A percentile compares a stretch with the other conserved stretches of the same genome.
These are phyloP conservation scores for Thysanoteuthis rhombus DNA, from an alignment of 2,888 invertebrate species.

Conservation along the genomic window DNA sequence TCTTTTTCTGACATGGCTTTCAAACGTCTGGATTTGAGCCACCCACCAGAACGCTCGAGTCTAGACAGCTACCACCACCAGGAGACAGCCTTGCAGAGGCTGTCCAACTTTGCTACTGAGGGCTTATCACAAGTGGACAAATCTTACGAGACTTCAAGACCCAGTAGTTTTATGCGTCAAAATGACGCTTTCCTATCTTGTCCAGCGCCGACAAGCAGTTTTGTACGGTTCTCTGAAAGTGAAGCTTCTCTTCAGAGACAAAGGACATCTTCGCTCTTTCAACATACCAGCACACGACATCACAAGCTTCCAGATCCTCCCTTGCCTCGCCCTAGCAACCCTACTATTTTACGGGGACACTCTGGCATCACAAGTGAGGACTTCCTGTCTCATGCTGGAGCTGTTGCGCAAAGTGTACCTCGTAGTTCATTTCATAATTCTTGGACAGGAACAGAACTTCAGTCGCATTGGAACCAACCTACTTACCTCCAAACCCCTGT, in stretches of 20 bases:
- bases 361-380: slow-evolving; percentile 54
- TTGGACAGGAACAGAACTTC: slow-evolving; percentile 58
- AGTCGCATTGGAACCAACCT: slow-evolving; percentile 56
- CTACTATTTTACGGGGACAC: slow-evolving; percentile 49
- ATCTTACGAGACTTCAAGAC: slow-evolving; percentile 39
- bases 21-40: slow-evolving; percentile 24
- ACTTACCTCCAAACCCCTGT: slow-evolving; percentile 53
- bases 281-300: slow-evolving; percentile 37
- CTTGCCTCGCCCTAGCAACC: slow-evolving; percentile 43
- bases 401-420: slow-evolving; percentile 55
- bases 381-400: slow-evolving; percentile 48
- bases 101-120: slow-evolving; percentile 44
- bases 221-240: slow-evolving; percentile 55
- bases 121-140: slow-evolving; percentile 42
- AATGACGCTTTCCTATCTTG: slow-evolving; percentile 41
- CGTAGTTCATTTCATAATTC: slow-evolving; percentile 59
- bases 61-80: slow-evolving; percentile 26
- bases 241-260: slow-evolving; percentile 59
- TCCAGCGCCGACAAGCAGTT: slow-evolving; percentile 43
- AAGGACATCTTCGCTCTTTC: slow-evolving; percentile 39
- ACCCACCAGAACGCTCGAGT: slow-evolving; percentile 29
- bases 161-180: slow-evolving; percentile 41
- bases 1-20: slow-evolving; percentile 29
- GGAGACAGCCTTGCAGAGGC: slow-evolving; percentile 43
- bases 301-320: slow-evolving; percentile 54